Evolutionary conservation across 2,113 vertebrate genomes (phyloP).

Genomic region (Marcusenius ussheri): DNA sequence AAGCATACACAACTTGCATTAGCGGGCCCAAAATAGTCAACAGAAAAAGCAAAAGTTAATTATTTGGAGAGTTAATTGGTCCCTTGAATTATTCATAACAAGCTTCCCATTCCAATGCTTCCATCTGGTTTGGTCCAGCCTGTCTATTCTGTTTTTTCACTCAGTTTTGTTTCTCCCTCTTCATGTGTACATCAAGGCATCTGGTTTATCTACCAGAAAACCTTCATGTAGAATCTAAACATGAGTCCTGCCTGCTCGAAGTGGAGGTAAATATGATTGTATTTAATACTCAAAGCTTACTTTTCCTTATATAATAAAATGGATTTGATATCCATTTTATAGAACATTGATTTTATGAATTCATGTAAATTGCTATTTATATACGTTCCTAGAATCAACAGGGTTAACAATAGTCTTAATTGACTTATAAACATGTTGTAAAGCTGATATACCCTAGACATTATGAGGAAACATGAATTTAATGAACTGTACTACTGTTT

Average conservation of each 20-base stretch:
- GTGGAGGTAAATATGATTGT: constrained; percentile 46
- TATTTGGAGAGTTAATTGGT: neutral
- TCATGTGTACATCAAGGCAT: constrained; percentile 18
- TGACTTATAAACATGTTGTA: neutral
- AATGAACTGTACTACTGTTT: neutral
- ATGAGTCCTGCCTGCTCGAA: constrained; percentile 31
- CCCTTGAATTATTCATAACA: constrained; percentile 23
- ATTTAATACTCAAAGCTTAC: neutral
- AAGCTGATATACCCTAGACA: neutral
- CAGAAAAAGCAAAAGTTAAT: neutral
- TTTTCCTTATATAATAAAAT: neutral
- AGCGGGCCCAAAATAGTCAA: constrained; percentile 33
- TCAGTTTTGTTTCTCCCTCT: neutral
- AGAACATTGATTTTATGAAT: neutral
- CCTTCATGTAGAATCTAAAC: constrained; percentile 17
- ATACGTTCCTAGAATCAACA: neutral
- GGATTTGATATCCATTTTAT: neutral
- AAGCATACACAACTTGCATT: constrained; percentile 9
- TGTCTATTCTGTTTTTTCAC: neutral
- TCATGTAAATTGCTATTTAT: neutral
- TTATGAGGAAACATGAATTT: neutral
- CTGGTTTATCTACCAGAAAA: constrained; percentile 13
- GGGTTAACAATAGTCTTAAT: neutral
- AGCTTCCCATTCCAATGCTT: neutral
- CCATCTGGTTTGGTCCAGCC: neutral